Conservation (phyloP, 2,113 vertebrate species). For the Percina caprodes region DNA sequence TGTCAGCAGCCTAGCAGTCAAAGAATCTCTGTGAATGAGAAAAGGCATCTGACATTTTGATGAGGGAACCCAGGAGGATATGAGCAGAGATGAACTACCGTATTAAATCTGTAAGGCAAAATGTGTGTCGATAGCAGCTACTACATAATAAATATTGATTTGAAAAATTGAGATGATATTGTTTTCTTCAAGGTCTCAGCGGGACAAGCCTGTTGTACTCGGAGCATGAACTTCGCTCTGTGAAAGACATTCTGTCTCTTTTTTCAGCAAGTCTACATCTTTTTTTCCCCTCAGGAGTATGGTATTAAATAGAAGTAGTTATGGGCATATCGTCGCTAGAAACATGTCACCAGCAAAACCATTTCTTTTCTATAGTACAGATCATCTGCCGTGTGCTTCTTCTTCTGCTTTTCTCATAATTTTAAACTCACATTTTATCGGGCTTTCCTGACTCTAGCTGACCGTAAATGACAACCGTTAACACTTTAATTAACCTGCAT, state of each 20-base stretch:
- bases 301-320: not conserved
- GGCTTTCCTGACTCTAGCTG: too few species aligned
- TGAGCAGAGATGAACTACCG: slow-evolving; percentile 28
- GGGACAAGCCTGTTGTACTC: slow-evolving; percentile 15
- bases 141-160: slow-evolving; percentile 62
- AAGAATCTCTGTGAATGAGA: slow-evolving; percentile 27
- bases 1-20: slow-evolving; percentile 25
- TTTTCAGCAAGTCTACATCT: slow-evolving; percentile 4
- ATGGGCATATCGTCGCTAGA: too few species aligned
- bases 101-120: slow-evolving; percentile 42
- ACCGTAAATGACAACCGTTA: too few species aligned
- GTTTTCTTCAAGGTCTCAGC: slow-evolving; percentile 55
- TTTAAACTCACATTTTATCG: too few species aligned
- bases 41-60: slow-evolving; percentile 32
- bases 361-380: too few species aligned
- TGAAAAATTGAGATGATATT: slow-evolving; percentile 47
- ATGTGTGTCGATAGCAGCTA: slow-evolving; percentile 35
- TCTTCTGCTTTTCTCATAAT: too few species aligned
- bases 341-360: too few species aligned
- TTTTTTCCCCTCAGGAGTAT: not conserved
- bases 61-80: slow-evolving; percentile 40
- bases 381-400: too few species aligned
- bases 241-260: slow-evolving; percentile 28
- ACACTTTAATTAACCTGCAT: too few species aligned
- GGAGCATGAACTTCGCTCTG: slow-evolving; percentile 24